Percentiles rank a stretch among this genome's conserved stretches.
phyloP scores from a whole-genome alignment of 2,113 vertebrate genomes.

The Struthidea cinerea region DNA sequence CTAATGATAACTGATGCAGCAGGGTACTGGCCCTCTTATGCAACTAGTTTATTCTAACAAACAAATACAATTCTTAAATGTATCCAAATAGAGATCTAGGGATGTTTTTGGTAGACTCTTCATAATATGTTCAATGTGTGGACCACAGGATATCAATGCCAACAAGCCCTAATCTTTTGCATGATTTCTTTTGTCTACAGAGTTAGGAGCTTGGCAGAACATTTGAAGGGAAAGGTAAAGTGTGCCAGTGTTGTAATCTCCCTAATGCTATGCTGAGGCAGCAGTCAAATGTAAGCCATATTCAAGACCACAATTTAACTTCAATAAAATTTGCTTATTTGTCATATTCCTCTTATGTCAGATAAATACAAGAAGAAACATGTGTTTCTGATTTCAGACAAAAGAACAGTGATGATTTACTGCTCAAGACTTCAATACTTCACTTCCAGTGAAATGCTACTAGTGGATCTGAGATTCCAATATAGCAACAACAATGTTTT shows the following conservation, averaged over 20 bases:
- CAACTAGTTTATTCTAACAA: not conserved
- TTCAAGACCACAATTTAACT: not conserved
- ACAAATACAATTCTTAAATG: not conserved
- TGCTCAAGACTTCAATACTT: not conserved
- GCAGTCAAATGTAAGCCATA: not conserved
- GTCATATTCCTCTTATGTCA: not conserved
- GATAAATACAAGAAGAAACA: not conserved
- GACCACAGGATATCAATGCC: not conserved
- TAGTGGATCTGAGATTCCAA: not conserved
- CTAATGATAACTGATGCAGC: not conserved
- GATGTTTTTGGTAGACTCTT: not conserved
- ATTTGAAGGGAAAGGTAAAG: not conserved
- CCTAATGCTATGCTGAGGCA: not conserved
- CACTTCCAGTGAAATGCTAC: not conserved
- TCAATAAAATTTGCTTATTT: not conserved
- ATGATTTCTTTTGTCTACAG: not conserved
- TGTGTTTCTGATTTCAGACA: not conserved
- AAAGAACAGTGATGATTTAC: not conserved
- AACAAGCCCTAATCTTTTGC: not conserved
- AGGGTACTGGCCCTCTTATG: not conserved
- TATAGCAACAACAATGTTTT: not conserved
- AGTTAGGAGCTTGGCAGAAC: not conserved
- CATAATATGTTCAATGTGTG: not conserved
- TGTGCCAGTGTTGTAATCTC: not conserved
- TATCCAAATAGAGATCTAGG: not conserved